Base-by-base conservation (phyloP, 2,888 invertebrate genomes). In the Protonemura montana region DNA sequence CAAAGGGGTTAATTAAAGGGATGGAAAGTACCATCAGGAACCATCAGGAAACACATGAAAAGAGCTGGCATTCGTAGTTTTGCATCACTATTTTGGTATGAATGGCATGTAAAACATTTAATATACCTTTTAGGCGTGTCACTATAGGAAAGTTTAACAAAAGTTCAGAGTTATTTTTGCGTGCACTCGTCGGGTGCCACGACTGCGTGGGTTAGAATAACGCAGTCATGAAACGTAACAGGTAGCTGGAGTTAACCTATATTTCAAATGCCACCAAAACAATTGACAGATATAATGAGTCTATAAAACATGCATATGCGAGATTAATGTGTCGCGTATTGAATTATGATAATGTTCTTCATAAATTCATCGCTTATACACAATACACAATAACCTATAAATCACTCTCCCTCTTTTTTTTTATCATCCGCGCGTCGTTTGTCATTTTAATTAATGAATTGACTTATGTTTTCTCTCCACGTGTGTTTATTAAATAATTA, bases 211-310 rank as follows among this genome's bases (percentile, higher is more conserved):
- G 59, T 59, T 59, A 16, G 16, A 59, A 59, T 59, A 59, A 7
- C 21, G 59, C 59, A 21, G 21, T 21, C 59, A 21, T 59, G 3
- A 13, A 59, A 59, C 13, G 59, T 59, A 59, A 59, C 59, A 59
- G 59, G 59, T 59, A 59, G 59, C 59, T 59, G 21, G 13, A 30
- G 30, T 81, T 83, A 83, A 83, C 82, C 82, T 83, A 83, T 83
- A 83, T 83, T 42, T 83, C 26, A 83, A 83, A 83, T 83, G 82
- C 82, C 82, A 83, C 26, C 41, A 83, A 83, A 83, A 41, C 82
- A 83, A 42, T 83, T 83, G 82, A 83, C 82, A 26, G 35, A 83
- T 83, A 83, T 83, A 30, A 83, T 25, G 42, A 83, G 41, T 41
- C 30, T 41, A 83, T 83, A 83, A 42, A 42, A 59, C 59, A 59